Base-by-base conservation (phyloP, 2,888 invertebrate genomes). In the Eumerus sabulonum region DNA sequence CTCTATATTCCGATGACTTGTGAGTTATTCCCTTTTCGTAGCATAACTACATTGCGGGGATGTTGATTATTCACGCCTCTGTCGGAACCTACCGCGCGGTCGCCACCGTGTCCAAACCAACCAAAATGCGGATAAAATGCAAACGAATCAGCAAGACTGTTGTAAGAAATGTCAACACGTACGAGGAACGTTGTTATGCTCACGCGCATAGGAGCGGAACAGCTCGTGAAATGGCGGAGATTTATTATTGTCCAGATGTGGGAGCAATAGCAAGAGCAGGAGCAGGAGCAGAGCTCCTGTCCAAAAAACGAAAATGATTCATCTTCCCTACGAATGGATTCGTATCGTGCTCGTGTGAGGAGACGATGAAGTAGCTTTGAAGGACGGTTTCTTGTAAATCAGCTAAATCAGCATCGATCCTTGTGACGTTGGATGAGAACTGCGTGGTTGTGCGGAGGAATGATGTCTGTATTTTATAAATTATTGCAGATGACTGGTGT, bases 121-220 rank as follows among this genome's bases (percentile, higher is more conserved):
- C 5, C 36, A 19, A 14, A 42, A 76, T 48, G 14, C 44, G 40
- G 50, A 51, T 50, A 68, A 68, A 74, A 68, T 77, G 50, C 53
- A 59, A 62, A 68, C 27, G 59, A 73, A 68, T 70, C 74, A 76
- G 66, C 72, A 76, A 57, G 66, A 66, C 50, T 66, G 67, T 74
- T 79, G 68, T 79, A 74, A 63, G 68, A 79, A 74, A 74, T 79
- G 79, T 79, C 79, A 79, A 79, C 79, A 79, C 68, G 79, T 79
- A 64, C 42, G n/a, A 54, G 17, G 53, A 64, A 60, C 74, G 64
- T 64, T 79, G 79, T 70, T 70, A 60, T 64, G 79, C 64, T 68
- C 79, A 64, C 74, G 50, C 68, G 59, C 44, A 56, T 48, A 59
- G 56, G 42, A 62, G 56, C 67, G 56, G 50, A 60, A 77, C 72